Percentiles rank a stretch among this genome's conserved stretches.
Conservation (phyloP, 2,888 invertebrate genomes). For the Onthophagus sagittarius region DNA sequence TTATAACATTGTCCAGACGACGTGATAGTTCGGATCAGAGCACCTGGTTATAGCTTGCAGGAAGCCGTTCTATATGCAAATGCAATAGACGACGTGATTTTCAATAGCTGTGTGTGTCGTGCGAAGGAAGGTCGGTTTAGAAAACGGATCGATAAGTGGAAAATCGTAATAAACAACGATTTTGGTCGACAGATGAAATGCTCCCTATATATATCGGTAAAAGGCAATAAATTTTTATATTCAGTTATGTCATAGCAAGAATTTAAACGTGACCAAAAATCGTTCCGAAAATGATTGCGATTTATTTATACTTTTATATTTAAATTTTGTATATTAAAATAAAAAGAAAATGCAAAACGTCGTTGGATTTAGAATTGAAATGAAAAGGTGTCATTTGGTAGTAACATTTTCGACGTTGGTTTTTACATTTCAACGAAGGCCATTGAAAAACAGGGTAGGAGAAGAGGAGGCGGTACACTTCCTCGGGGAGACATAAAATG, state of each 20-base stretch:
- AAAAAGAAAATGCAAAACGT: background rate
- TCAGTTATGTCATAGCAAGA: background rate
- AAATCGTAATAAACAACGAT: slow-evolving; percentile 1
- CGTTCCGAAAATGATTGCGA: background rate
- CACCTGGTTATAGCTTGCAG: background rate
- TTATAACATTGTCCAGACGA: slow-evolving; percentile 1
- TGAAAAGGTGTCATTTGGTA: background rate
- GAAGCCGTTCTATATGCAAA: slow-evolving; percentile 4
- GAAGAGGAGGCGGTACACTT: background rate
- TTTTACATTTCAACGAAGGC: background rate
- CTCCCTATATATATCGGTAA: background rate
- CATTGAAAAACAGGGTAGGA: background rate
- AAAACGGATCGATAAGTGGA: slow-evolving; percentile 1
- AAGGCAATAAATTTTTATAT: background rate
- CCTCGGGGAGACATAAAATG: background rate
- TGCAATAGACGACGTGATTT: slow-evolving; percentile 9
- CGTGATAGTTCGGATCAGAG: slow-evolving; percentile 6
- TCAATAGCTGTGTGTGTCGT: background rate
- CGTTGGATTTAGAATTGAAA: background rate
- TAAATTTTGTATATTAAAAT: background rate
- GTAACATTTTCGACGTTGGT: background rate
- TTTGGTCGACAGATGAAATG: background rate
- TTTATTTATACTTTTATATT: background rate
- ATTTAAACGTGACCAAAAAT: background rate
- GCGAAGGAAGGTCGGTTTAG: background rate